phyloP scores from a whole-genome alignment of 2,797 vertebrate species.

The Catharus ustulatus region DNA sequence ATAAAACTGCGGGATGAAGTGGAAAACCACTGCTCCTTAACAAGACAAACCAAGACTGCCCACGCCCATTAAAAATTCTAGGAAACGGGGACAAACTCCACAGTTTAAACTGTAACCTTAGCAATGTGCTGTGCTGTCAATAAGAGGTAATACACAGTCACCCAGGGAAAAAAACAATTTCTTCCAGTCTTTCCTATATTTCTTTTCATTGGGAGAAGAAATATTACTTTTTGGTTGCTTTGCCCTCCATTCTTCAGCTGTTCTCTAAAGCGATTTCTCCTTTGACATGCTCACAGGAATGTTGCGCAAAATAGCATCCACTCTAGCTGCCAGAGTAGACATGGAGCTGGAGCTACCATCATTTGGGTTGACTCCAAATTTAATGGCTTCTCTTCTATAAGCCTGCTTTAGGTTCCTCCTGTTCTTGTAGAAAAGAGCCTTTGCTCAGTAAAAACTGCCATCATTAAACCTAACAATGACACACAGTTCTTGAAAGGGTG shows the following conservation, averaged over 20 bases:
- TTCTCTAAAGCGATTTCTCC: neutral
- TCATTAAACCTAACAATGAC: neutral
- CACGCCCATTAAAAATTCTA: neutral
- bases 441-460: neutral
- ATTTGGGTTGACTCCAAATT: neutral
- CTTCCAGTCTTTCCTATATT: neutral
- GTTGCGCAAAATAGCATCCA: neutral
- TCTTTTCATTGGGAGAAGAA: neutral
- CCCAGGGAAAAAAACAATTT: neutral
- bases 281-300: neutral
- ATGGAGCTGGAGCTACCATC: neutral
- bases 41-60: conserved; percentile 13
- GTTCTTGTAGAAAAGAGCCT: neutral
- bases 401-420: rapidly evolving
- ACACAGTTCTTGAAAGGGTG: neutral
- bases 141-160: neutral
- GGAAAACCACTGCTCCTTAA: conserved; percentile 37
- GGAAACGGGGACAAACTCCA: neutral
- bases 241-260: neutral
- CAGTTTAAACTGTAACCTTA: neutral
- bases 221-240: neutral
- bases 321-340: neutral
- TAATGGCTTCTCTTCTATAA: neutral
- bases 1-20: conserved; percentile 20
- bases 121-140: neutral